Evolutionary conservation across 2,888 invertebrate genomes (phyloP).

Genomic region (Scaptomyza parva): DNA sequence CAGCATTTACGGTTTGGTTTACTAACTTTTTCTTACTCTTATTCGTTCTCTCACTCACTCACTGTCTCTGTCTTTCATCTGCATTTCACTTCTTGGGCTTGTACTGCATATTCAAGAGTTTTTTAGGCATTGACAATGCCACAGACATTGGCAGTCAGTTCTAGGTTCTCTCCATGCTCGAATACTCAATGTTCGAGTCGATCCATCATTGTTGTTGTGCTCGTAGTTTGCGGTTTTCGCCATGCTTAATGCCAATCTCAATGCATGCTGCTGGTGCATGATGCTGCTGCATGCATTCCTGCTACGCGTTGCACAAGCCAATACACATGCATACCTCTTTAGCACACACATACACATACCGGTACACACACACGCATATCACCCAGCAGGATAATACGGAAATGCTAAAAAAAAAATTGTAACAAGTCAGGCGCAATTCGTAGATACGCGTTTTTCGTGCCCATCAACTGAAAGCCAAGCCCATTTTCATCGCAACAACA

Average conservation of each 20-base stretch:
- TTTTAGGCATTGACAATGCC: conserved; percentile 60
- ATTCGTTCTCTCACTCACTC: neutral
- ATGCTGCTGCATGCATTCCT: too few species aligned
- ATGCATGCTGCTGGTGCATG: conserved; percentile 36
- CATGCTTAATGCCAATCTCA: conserved; percentile 72
- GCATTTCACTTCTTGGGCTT: conserved; percentile 11
- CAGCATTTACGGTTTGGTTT: conserved; percentile 64
- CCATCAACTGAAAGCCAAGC: conserved; percentile 25
- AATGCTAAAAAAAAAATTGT: conserved; percentile 54
- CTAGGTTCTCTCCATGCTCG: conserved; percentile 13
- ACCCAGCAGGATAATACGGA: neutral
- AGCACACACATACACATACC: conserved; percentile 1
- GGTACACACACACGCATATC: neutral
- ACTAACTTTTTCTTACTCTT: conserved; percentile 10
- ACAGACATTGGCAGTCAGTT: conserved; percentile 26
- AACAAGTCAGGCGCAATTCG: conserved; percentile 73
- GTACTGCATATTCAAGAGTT: conserved; percentile 21
- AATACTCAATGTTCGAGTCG: conserved; percentile 13
- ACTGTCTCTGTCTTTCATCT: conserved; percentile 10
- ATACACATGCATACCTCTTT: neutral
- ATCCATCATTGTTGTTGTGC: conserved; percentile 50
- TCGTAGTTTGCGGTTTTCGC: conserved; percentile 64
- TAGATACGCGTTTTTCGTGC: conserved; percentile 66
- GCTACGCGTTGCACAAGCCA: neutral
- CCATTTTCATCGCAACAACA: neutral